A percentile compares a stretch with the other conserved stretches of the same genome.
Conservation (phyloP, 1,140 invertebrate genomes). For the Conus betulinus region DNA sequence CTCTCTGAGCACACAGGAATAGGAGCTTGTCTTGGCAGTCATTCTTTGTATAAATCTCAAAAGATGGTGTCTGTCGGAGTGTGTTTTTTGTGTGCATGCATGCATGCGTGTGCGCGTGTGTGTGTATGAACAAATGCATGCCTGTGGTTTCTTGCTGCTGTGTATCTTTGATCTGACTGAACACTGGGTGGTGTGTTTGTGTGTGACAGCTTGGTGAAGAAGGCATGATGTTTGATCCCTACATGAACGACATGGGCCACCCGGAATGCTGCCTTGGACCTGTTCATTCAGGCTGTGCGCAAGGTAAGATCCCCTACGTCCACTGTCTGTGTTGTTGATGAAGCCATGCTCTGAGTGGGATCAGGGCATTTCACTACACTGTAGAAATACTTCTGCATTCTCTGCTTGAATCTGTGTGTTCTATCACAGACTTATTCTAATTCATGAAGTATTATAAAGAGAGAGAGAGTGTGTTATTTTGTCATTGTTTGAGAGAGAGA, state of each 20-base stretch:
- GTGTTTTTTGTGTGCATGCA: neutral
- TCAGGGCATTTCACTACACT: no score
- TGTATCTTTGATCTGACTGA: neutral
- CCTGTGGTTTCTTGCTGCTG: neutral
- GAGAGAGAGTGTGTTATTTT: no score
- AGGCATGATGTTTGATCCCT: slow-evolving; percentile 70
- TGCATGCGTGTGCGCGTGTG: neutral
- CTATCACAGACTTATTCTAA: no score
- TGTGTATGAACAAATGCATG: neutral
- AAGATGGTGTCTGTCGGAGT: no score
- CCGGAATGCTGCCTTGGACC: slow-evolving; percentile 60
- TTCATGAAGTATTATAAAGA: no score
- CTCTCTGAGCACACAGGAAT: no score
- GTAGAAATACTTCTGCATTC: no score
- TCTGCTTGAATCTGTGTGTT: no score
- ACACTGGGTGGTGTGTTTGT: neutral
- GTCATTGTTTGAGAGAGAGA: no score
- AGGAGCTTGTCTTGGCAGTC: no score
- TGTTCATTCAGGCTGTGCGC: slow-evolving; percentile 73
- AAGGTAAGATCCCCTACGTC: slow-evolving; percentile 56
- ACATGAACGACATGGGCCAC: slow-evolving; percentile 72
- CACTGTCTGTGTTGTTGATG: neutral
- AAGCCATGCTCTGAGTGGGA: no score
- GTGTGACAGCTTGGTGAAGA: slow-evolving; percentile 3
- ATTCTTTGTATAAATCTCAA: no score